Evolutionary conservation across 1,140 invertebrate genomes (phyloP).

Genomic region (Pollicipes pollicipes): DNA sequence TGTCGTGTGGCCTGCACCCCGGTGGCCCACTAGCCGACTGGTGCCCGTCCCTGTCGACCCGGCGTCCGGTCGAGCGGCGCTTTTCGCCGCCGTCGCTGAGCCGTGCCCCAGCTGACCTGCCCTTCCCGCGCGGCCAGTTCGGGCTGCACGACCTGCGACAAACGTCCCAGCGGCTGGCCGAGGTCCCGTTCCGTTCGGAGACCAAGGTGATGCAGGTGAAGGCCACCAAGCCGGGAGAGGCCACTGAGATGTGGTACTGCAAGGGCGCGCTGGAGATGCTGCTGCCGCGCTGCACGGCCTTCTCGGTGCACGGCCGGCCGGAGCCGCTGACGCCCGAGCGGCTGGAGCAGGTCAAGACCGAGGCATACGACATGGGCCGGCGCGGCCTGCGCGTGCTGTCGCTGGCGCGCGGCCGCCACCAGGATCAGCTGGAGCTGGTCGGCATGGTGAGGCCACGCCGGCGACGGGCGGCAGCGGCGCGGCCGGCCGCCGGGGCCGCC

Average conservation of each 20-base stretch:
- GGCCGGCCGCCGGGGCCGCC: slow-evolving; percentile 58
- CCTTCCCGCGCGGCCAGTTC: slow-evolving; percentile 32
- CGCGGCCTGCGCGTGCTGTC: slow-evolving; percentile 28
- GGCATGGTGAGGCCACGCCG: slow-evolving; percentile 9
- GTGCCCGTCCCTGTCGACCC: too few relatives aligned
- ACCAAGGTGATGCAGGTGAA: slow-evolving; percentile 99
- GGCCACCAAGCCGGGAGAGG: slow-evolving; percentile 48
- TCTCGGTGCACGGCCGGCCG: slow-evolving; percentile 47
- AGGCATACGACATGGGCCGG: slow-evolving; percentile 28
- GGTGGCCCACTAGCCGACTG: too few relatives aligned
- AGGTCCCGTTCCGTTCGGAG: slow-evolving; percentile 93
- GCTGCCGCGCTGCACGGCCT: slow-evolving; percentile 68
- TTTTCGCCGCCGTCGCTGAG: too few relatives aligned
- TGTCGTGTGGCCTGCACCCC: too few relatives aligned
- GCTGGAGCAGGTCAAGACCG: slow-evolving; percentile 55
- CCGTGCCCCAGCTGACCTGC: too few relatives aligned
- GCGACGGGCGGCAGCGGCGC: neutral
- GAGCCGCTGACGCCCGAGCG: slow-evolving; percentile 59
- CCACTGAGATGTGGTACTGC: slow-evolving; percentile 2
- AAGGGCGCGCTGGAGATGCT: slow-evolving; percentile 90
- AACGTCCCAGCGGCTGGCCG: slow-evolving; percentile 69
- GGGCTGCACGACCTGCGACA: slow-evolving; percentile 64
- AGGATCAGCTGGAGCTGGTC: slow-evolving; percentile 7
- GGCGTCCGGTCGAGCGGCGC: too few relatives aligned
- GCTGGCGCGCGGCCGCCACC: slow-evolving; percentile 12